These are phyloP conservation scores for Cyanoderma ruficeps DNA, from an alignment of 2,113 vertebrate species.

Conservation along the genomic window DNA sequence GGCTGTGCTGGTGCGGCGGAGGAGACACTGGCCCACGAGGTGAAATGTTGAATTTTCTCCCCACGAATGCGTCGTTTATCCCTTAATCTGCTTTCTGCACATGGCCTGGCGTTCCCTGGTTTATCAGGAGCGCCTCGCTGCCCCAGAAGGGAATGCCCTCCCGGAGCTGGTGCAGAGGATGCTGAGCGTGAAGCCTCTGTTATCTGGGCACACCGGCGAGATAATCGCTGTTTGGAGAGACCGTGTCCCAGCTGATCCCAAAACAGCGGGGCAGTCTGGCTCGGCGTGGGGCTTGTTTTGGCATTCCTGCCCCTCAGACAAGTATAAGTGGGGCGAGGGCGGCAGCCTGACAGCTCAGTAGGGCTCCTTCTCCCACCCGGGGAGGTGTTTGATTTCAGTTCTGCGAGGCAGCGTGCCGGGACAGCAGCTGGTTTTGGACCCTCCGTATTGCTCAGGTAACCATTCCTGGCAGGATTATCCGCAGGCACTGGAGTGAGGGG, in stretches of 20 bases:
- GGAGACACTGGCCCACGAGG: accelerated
- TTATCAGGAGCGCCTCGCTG: not conserved
- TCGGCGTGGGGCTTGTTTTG: not conserved
- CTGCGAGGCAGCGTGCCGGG: no score
- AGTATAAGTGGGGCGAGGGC: not conserved
- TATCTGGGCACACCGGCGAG: accelerated
- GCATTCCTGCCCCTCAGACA: not conserved
- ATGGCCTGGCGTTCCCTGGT: not conserved
- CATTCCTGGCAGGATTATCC: no score
- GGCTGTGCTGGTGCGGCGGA: not conserved
- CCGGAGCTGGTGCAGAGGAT: not conserved
- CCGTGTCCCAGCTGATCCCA: not conserved
- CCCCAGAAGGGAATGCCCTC: no score
- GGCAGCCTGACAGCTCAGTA: accelerated
- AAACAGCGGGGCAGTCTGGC: not conserved
- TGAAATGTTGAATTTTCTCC: not conserved
- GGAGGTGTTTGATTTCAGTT: no score
- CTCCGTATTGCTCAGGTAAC: no score
- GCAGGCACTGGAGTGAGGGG: no score
- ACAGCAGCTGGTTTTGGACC: no score
- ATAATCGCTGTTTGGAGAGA: not conserved
- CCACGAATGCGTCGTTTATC: accelerated
- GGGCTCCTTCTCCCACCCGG: not conserved
- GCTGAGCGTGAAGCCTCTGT: accelerated
- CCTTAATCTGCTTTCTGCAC: not conserved